Evolutionary conservation across 30 jellyfish, hydroid and myxozoan species (phyloP).

Genomic region (Cassiopea xamachana): DNA sequence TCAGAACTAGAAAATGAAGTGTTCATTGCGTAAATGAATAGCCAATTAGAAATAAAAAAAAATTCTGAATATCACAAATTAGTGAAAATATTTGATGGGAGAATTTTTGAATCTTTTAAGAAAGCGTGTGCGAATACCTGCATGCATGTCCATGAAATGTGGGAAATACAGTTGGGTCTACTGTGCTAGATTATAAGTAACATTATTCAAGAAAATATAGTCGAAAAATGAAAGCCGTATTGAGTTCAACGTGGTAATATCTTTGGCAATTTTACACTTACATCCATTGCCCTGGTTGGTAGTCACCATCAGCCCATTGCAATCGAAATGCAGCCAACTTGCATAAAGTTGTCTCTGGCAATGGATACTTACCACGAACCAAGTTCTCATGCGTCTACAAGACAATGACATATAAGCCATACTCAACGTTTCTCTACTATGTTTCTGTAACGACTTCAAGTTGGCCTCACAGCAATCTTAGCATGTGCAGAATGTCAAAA

Average conservation of each 20-base stretch:
- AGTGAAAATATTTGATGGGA: too few relatives aligned
- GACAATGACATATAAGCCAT: neutral
- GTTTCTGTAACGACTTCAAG: too few relatives aligned
- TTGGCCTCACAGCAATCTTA: too few relatives aligned
- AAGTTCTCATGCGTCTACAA: conserved; percentile 93
- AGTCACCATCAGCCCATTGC: conserved; percentile 95
- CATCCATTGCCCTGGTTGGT: conserved; percentile 95
- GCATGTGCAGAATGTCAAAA: too few relatives aligned
- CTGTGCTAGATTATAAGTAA: too few relatives aligned
- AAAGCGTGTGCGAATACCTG: too few relatives aligned
- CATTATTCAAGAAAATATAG: too few relatives aligned
- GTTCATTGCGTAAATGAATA: neutral
- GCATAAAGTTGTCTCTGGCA: conserved; percentile 95
- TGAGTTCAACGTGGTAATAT: too few relatives aligned
- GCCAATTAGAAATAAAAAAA: neutral
- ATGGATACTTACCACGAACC: conserved; percentile 94
- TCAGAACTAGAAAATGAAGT: conserved; percentile 66
- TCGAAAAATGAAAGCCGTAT: too few relatives aligned
- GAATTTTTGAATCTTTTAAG: too few relatives aligned
- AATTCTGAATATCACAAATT: neutral
- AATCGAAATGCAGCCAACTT: conserved; percentile 96
- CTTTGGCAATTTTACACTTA: conserved; percentile 11
- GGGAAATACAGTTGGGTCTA: too few relatives aligned
- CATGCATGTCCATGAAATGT: too few relatives aligned
- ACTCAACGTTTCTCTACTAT: neutral